Evolutionary conservation across 2,888 invertebrate species (phyloP).

Genomic region (Urechis unicinctus): DNA sequence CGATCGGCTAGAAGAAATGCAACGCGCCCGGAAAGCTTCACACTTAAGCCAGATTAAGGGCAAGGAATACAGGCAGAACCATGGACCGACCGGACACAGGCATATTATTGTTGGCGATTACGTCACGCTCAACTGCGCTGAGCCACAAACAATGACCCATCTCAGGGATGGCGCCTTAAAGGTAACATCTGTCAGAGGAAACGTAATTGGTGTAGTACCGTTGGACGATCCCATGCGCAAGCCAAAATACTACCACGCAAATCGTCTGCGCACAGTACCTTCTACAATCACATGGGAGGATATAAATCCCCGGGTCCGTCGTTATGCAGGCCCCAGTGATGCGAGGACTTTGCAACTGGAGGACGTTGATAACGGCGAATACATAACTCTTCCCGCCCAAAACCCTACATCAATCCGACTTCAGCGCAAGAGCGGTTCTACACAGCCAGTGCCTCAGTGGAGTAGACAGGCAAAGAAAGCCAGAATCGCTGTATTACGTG

Average conservation of each 20-base stretch:
- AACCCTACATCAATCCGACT: no score
- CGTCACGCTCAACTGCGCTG: background rate
- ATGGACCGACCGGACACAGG: background rate
- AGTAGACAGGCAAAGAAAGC: no score
- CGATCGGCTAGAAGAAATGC: conserved; percentile 8
- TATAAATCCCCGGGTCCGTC: background rate
- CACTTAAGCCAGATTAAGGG: background rate
- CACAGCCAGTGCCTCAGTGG: no score
- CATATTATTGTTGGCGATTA: background rate
- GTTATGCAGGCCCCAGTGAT: no score
- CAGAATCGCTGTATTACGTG: no score
- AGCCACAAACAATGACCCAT: background rate
- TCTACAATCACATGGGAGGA: background rate
- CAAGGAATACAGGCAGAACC: background rate
- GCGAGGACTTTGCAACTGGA: no score
- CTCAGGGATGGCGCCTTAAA: background rate
- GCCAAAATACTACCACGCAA: background rate
- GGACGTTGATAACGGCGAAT: no score
- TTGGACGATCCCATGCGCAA: background rate
- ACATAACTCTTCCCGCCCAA: no score
- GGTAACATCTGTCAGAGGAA: background rate
- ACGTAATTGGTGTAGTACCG: background rate
- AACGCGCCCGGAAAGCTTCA: background rate
- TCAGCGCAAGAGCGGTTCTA: no score
- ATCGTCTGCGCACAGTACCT: background rate